Evolutionary conservation across 1,140 invertebrate genomes (phyloP).

Genomic region (Euura lappo): DNA sequence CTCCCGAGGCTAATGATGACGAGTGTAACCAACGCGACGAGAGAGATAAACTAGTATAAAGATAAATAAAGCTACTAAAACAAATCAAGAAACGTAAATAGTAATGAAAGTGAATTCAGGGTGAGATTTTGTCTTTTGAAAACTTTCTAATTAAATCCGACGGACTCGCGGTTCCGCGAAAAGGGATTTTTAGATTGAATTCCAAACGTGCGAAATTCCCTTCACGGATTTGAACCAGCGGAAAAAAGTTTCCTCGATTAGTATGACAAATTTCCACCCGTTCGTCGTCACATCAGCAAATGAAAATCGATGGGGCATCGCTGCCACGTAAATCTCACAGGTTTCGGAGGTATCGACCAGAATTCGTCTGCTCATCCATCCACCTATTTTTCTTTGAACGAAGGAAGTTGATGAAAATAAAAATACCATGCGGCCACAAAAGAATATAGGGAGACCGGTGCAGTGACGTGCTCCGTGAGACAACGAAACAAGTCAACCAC

Average conservation of each 20-base stretch:
- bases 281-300: neutral
- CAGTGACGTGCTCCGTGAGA: neutral
- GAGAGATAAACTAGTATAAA: too few relatives aligned
- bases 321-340: neutral
- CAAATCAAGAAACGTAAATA: too few relatives aligned
- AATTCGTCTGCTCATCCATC: neutral
- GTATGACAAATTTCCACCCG: neutral
- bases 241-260: neutral
- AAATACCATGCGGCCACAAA: constrained; percentile 14
- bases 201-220: neutral
- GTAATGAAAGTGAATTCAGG: neutral
- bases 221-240: neutral
- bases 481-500: constrained; percentile 53
- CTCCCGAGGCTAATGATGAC: too few relatives aligned
- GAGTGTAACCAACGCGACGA: too few relatives aligned
- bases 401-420: constrained; percentile 8
- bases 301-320: neutral
- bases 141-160: constrained; percentile 5
- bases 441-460: neutral
- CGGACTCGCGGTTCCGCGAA: neutral
- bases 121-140: neutral
- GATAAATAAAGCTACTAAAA: too few relatives aligned
- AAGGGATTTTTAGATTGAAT: neutral
- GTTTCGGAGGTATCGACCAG: neutral
- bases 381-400: neutral